phyloP scores from a whole-genome alignment of 2,113 vertebrate species.

The Tylochromis polylepis region DNA sequence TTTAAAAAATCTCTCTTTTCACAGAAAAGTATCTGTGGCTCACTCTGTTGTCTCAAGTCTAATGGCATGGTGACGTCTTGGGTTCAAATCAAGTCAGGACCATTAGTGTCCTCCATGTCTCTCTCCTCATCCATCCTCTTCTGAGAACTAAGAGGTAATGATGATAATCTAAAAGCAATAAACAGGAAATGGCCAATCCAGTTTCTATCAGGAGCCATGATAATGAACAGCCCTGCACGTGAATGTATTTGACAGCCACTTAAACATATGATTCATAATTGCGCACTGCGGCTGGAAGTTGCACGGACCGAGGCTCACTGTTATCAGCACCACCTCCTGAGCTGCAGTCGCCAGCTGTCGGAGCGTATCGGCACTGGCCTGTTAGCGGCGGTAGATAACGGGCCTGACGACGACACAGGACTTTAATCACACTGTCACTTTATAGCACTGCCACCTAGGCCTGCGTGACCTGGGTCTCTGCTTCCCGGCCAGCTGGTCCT shows the following conservation, averaged over 20 bases:
- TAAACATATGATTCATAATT: constrained; percentile 23
- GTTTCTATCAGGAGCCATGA: background rate
- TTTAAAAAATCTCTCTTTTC: background rate
- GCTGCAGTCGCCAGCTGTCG: constrained; percentile 39
- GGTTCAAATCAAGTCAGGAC: background rate
- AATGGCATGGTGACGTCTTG: background rate
- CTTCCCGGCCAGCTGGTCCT: constrained; percentile 16
- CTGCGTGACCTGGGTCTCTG: constrained; percentile 22
- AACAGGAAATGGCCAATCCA: background rate
- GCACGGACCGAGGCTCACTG: background rate
- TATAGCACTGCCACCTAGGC: constrained; percentile 48
- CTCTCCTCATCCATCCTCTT: background rate
- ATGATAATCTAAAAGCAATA: background rate
- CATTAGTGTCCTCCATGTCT: background rate
- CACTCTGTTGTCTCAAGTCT: background rate
- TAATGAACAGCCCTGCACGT: background rate
- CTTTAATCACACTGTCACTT: constrained; percentile 71
- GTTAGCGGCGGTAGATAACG: constrained; percentile 63
- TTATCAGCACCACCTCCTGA: constrained; percentile 47
- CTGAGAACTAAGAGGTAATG: background rate
- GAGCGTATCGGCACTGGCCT: constrained; percentile 34
- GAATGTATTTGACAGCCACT: constrained; percentile 12
- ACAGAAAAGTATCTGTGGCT: background rate
- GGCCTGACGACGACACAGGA: constrained; percentile 34
- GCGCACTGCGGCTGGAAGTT: constrained; percentile 5